Conservation (phyloP, 2,113 vertebrate genomes). For the Sturnira hondurensis region DNA sequence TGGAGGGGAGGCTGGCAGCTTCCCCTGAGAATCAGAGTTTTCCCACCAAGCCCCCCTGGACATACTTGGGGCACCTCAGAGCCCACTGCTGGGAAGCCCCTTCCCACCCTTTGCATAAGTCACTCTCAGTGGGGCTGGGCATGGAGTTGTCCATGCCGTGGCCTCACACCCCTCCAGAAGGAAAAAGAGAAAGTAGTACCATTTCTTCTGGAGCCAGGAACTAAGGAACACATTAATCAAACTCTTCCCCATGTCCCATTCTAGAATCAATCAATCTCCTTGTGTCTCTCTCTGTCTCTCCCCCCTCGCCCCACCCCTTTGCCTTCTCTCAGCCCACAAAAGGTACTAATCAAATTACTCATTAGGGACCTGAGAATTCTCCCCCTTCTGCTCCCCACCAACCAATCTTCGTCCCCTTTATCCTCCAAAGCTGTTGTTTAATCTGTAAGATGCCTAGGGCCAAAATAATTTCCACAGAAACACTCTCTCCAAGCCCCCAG, state of each 20-base stretch:
- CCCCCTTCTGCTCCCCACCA: background rate
- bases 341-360: background rate
- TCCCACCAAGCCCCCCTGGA: background rate
- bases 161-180: background rate
- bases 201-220: background rate
- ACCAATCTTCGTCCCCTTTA: background rate
- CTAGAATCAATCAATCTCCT: background rate
- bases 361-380: background rate
- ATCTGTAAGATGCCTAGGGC: background rate
- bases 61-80: background rate
- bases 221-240: background rate
- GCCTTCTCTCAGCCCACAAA: slow-evolving; percentile 19
- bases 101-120: background rate
- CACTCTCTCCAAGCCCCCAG: background rate
- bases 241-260: background rate
- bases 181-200: background rate
- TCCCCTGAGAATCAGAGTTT: background rate
- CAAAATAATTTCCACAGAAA: background rate
- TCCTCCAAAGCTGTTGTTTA: background rate
- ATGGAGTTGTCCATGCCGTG: background rate
- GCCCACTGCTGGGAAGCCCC: background rate
- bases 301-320: background rate
- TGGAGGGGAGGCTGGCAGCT: background rate
- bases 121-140: background rate
- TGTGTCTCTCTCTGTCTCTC: background rate